Conservation (phyloP, 2,113 vertebrate genomes). For the Hiodon tergisus region DNA sequence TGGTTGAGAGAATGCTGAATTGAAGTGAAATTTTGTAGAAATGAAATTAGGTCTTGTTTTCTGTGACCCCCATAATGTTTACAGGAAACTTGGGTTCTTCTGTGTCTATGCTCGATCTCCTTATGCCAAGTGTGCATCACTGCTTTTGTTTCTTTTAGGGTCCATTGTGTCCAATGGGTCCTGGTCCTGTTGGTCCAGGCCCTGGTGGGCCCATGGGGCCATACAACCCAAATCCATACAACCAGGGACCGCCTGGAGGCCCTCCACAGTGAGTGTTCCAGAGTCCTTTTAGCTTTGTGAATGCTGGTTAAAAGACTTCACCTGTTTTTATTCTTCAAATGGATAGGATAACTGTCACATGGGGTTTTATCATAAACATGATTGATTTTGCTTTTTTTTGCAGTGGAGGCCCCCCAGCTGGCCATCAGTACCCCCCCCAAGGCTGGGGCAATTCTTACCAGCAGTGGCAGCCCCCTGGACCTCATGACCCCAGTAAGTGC, state of each 20-base stretch:
- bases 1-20: neutral
- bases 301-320: neutral
- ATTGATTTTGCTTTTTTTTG: neutral
- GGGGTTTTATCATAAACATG: neutral
- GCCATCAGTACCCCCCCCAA: conserved; percentile 78
- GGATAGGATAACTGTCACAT: neutral
- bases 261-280: conserved; percentile 75
- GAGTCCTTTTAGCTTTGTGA: neutral
- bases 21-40: no score
- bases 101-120: neutral
- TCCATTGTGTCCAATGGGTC: conserved; percentile 80
- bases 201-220: conserved; percentile 81
- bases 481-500: conserved; percentile 80
- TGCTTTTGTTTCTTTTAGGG: conserved; percentile 51
- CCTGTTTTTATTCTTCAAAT: neutral
- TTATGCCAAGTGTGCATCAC: neutral
- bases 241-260: conserved; percentile 77
- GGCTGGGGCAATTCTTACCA: conserved; percentile 81
- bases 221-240: conserved; percentile 83
- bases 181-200: conserved; percentile 69
- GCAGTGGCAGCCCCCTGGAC: conserved; percentile 82
- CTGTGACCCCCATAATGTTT: no score
- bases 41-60: no score
- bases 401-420: conserved; percentile 73
- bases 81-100: no score